Conservation (phyloP, 2,888 invertebrate genomes). For the Ptilodon capucinus region DNA sequence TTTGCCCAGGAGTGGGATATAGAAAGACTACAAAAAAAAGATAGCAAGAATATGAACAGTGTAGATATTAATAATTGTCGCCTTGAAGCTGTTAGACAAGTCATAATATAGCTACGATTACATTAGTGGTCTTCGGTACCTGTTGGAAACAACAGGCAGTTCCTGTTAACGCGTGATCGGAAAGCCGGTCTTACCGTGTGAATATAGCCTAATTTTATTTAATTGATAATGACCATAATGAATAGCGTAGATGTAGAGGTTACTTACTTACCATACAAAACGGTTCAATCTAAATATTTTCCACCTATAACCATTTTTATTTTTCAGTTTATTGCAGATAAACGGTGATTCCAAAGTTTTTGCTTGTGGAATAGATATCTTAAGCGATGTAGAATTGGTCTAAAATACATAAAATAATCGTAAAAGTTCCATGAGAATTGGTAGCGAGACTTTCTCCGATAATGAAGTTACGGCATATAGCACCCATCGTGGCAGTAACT, state of each 20-base stretch:
- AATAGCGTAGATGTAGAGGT: neutral
- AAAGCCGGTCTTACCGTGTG: too few relatives aligned
- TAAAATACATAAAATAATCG: conserved; percentile 20
- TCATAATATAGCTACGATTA: too few relatives aligned
- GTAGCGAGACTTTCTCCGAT: conserved; percentile 27
- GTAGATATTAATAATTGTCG: too few relatives aligned
- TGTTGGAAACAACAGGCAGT: too few relatives aligned
- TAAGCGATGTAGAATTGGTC: conserved; percentile 12
- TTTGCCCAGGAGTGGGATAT: too few relatives aligned
- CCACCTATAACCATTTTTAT: neutral
- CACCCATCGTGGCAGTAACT: conserved; percentile 40
- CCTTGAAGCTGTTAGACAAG: too few relatives aligned
- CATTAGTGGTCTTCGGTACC: too few relatives aligned
- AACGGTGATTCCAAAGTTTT: neutral
- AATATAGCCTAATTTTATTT: too few relatives aligned
- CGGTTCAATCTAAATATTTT: neutral
- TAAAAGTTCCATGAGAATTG: conserved; percentile 13
- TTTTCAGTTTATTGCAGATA: neutral
- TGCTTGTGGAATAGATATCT: conserved; percentile 1
- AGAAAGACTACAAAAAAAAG: too few relatives aligned
- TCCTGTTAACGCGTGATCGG: too few relatives aligned
- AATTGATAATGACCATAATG: too few relatives aligned
- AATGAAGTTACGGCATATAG: conserved; percentile 13
- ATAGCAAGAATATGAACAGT: too few relatives aligned
- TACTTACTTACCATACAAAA: neutral